A percentile compares a stretch with the other conserved stretches of the same genome.
These are phyloP conservation scores for Anodontia alba DNA, from an alignment of 2,888 invertebrate species.

Conservation along the genomic window DNA sequence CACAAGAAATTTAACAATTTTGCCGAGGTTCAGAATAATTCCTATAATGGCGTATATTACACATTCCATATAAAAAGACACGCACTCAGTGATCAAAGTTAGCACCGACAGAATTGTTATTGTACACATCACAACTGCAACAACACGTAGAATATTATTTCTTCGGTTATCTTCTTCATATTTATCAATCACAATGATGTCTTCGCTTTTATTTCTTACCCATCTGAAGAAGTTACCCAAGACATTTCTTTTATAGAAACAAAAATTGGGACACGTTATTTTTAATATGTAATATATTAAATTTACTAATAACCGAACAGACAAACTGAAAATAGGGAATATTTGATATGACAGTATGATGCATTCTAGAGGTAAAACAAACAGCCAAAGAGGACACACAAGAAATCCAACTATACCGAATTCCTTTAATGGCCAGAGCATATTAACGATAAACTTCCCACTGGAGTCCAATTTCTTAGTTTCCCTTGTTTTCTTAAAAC, in stretches of 20 bases:
- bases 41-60: slow-evolving; percentile 39
- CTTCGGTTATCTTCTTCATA: slow-evolving; percentile 20
- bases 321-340: background rate
- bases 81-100: slow-evolving; percentile 37
- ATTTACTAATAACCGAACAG: background rate
- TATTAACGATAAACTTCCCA: background rate
- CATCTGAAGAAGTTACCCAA: background rate
- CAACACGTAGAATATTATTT: background rate
- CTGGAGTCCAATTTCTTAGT: background rate
- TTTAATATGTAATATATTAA: background rate
- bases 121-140: slow-evolving; percentile 13
- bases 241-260: background rate
- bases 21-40: slow-evolving; percentile 38
- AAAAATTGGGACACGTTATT: background rate
- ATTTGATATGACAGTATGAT: background rate
- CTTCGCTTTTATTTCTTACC: background rate
- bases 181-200: slow-evolving; percentile 28
- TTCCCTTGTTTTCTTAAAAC: background rate
- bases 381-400: background rate
- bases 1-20: slow-evolving; percentile 37
- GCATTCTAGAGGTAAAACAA: background rate
- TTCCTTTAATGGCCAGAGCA: background rate
- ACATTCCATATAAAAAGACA: slow-evolving; percentile 50
- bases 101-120: slow-evolving; percentile 30
- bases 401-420: background rate